Base-by-base conservation (phyloP, 2,113 vertebrate genomes). In the Corythornis cristatus region DNA sequence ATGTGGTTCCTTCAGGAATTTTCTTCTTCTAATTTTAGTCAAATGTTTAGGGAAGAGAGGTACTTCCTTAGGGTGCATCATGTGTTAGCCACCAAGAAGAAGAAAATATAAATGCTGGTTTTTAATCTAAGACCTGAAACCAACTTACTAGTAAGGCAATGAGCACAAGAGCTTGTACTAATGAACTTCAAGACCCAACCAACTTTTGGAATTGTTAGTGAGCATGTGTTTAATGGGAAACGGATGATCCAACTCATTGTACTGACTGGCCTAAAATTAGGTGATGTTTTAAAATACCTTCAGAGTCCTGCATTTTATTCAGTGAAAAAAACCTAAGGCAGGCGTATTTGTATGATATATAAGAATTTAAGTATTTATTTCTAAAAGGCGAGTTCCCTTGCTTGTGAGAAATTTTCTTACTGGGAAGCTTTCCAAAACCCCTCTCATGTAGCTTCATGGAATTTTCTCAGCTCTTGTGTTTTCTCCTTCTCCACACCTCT, bases 401-500 rank as follows among this genome's bases (percentile, higher is more conserved):
- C 95, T 97, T 95, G 83, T 95, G 90, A 96, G 96, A 97, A 85
- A 88, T 96, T 95, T 96, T 93, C 79, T 94, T 79, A 58, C 96
- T 95, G 96, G 97, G 97, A 97, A 86, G 57, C 48, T 72, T 97
- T 98, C 97, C 98, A 98, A 97, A 97, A 95, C 42, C 68, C 51
- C 92, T 96, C 96, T 93, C 93, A 76, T 93, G 76, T 65, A 96
- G 83, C 88, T 96, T 95, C 89, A 92, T 50, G 78, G 97, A 97
- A 97, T 96, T 97, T 98, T 98, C 96, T 97, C 97, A 96, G 92
- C 86, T 95, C 96, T 97, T 97, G 90, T 96, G 95, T 97, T 96
- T 96, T 92, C 96, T 98, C 96, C 93, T 97, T 96, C 93, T 95
- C 96, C 95, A 97, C 97, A 98, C 98, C 97, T 98, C 96, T 97